phyloP scores from a whole-genome alignment of 2,888 invertebrate species.

The Coronaproctus castanopsis region DNA sequence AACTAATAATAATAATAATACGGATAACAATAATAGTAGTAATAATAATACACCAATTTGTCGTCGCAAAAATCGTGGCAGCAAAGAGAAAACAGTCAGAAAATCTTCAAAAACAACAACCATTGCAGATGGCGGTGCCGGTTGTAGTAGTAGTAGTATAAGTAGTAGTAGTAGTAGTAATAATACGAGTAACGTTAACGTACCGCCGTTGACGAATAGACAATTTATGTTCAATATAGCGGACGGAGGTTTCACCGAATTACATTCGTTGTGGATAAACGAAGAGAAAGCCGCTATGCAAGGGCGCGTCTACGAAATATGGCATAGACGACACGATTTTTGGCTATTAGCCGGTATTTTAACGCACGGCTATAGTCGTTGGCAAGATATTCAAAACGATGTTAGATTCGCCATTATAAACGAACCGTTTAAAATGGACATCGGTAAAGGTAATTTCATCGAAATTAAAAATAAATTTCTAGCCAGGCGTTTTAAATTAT shows the following conservation, averaged over 20 bases:
- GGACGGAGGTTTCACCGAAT: slow-evolving; percentile 97
- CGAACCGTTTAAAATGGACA: slow-evolving; percentile 98
- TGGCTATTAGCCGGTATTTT: slow-evolving; percentile 98
- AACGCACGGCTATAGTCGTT: slow-evolving; percentile 95
- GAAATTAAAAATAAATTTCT: slow-evolving; percentile 99
- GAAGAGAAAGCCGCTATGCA: slow-evolving; percentile 92
- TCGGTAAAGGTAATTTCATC: slow-evolving; percentile 93
- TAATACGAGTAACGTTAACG: slow-evolving; percentile 32
- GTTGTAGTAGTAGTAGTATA: background rate
- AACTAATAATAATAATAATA: background rate
- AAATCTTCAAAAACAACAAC: background rate
- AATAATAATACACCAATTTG: background rate
- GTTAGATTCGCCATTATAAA: slow-evolving; percentile 93
- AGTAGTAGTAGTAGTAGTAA: slow-evolving; percentile 14
- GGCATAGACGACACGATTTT: slow-evolving; percentile 98
- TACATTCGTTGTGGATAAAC: slow-evolving; percentile 95
- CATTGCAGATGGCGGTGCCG: slow-evolving; percentile 3
- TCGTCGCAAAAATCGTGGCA: background rate
- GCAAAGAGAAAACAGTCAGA: background rate
- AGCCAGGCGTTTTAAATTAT: slow-evolving; percentile 86
- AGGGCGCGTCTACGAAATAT: slow-evolving; percentile 92
- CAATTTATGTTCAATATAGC: slow-evolving; percentile 99
- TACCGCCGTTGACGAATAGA: no score
- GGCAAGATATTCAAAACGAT: slow-evolving; percentile 99
- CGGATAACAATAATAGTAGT: background rate